Base-by-base conservation (phyloP, 2,113 vertebrate species). In the Triplophysa dalaica region DNA sequence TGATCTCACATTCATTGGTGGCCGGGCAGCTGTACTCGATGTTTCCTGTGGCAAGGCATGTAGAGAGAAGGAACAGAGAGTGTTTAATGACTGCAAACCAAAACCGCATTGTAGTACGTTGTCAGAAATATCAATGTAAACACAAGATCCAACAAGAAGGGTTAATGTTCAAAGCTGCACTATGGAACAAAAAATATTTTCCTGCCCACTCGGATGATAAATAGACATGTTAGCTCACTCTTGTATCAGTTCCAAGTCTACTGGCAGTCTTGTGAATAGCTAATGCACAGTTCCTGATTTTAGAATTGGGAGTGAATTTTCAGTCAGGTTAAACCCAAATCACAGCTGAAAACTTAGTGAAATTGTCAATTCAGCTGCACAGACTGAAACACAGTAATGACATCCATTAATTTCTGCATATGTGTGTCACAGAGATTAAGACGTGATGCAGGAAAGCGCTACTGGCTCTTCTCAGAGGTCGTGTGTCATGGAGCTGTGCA, bases 11-110 rank as follows among this genome's bases (percentile, higher is more conserved):
- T 91, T 99, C 97, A 21, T 99, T 99, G 1, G 98, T 99, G 88
- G 97, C 97, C 13, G 98, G 98, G 90, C 97, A 99, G 95, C 97
- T 99, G 88, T 99, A 99, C 89, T 99, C 98, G 85, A 99, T 99
- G 91, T 98, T 99, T 90, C 98, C 98, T 99, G 90, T 21, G 87
- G 83, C 4, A 87, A 81, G 88, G 89, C 85, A 89, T 81, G 86
- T 60, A 89, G 86, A 85, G 83, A 82, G 81, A 83, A 86, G 81
- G 83, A 83, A 64, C 69, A 58, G 56, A 80, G 22, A 84, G 80
- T 78, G 79, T 87, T 82, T 77, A 77, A 82, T 77, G 74, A 72
- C 61, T 73, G 74, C 26, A 29, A 41, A 77, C 26, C 60, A 64
- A 48, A 58, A 38, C n/a, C 26, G 62, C 8, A 74, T 65, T 38